Evolutionary conservation across 2,888 invertebrate species (phyloP).

Genomic region (Drosophila yooni): DNA sequence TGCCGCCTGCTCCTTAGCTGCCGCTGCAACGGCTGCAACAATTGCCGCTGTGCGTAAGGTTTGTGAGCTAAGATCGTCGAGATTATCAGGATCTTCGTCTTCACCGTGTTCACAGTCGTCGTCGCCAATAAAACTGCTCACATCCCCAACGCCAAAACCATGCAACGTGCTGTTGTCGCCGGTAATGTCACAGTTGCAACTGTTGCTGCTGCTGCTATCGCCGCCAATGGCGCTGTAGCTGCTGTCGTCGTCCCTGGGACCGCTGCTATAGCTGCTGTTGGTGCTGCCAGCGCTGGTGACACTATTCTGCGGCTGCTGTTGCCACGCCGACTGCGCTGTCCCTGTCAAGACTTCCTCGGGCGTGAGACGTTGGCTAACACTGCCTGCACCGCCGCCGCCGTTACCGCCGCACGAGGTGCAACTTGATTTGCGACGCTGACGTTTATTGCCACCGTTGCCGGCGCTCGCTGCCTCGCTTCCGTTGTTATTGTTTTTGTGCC

Average conservation of each 20-base stretch:
- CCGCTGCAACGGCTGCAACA: conserved; percentile 73
- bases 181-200: conserved; percentile 83
- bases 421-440: conserved; percentile 65
- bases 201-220: conserved; percentile 81
- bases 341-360: conserved; percentile 63
- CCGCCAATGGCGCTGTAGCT: conserved; percentile 67
- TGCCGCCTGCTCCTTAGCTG: conserved; percentile 58
- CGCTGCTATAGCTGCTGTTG: conserved; percentile 70
- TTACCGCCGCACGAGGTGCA: conserved; percentile 65
- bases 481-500: conserved; percentile 71
- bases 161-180: conserved; percentile 82
- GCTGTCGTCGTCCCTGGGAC: conserved; percentile 66
- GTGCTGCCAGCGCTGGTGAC: conserved; percentile 73
- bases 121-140: conserved; percentile 78
- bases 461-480: conserved; percentile 30
- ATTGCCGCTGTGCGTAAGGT: conserved; percentile 72
- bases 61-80: conserved; percentile 64
- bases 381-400: conserved; percentile 29
- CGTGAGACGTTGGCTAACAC: conserved; percentile 56
- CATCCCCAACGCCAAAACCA: conserved; percentile 81
- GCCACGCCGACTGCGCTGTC: conserved; percentile 58
- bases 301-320: conserved; percentile 71
- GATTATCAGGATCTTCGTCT: conserved; percentile 60
- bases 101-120: conserved; percentile 63
- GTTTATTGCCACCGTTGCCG: conserved; percentile 46